Conservation (phyloP, 2,888 invertebrate genomes). For the Spilosoma lubricipeda region DNA sequence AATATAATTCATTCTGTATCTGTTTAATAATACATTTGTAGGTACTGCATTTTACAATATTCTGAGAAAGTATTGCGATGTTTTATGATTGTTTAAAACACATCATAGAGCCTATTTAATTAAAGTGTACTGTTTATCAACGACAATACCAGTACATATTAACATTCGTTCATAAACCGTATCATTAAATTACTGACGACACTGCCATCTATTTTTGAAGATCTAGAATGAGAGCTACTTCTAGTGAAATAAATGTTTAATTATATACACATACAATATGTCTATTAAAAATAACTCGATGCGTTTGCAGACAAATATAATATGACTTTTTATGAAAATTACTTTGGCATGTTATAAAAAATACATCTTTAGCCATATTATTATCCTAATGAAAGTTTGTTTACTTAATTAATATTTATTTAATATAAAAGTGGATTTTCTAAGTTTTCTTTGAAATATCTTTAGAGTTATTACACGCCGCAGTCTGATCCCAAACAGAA, state of each 20-base stretch:
- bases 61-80: constrained; percentile 10
- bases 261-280: too few relatives aligned
- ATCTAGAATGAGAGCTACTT: not conserved
- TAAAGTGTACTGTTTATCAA: not conserved
- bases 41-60: constrained; percentile 13
- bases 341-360: not conserved
- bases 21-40: constrained; percentile 3
- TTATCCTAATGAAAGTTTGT: not conserved
- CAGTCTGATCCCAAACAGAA: not conserved
- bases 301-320: not conserved
- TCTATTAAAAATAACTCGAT: not conserved
- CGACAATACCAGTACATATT: not conserved
- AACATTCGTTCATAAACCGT: not conserved
- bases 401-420: not conserved
- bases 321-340: not conserved
- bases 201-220: not conserved
- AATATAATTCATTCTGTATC: not conserved
- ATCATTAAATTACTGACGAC: not conserved
- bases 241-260: not conserved
- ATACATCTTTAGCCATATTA: not conserved
- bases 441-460: not conserved
- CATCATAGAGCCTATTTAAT: constrained; percentile 1
- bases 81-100: not conserved
- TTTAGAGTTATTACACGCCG: too few relatives aligned
- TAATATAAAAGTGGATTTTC: not conserved